Base-by-base conservation (phyloP, 2,797 vertebrate genomes). In the Cichlasoma orientale region DNA sequence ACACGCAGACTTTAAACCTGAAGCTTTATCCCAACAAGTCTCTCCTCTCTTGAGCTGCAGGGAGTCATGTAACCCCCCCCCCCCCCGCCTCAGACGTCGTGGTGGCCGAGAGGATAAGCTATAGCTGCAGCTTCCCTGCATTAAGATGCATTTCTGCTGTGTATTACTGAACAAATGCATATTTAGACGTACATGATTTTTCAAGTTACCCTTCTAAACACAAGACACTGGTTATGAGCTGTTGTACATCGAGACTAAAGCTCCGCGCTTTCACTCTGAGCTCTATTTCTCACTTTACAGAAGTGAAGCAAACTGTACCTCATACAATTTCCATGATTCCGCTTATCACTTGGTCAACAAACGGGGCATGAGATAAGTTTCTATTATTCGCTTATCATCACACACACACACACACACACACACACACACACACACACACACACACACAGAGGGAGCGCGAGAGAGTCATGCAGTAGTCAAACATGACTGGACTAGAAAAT, bases 281-380 rank as follows among this genome's bases (percentile, higher is more conserved):
- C 77, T 70, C 70, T 85, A 44, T 53, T 74, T 81, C 53, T 56
- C 25, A 38, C 54, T 73, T 69, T 63, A 47, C 58, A 52, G 82
- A 56, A 27, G 21, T 66, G 52, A 77, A 80, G 85, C 82, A 72
- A 78, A 69, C 61, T 47, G 21, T 14, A 27, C 27, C 63, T 72
- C 75, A 33, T 57, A 53, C 6, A 29, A 74, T 74, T 80, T 81
- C 56, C 73, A 78, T 82, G 79, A 89, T 87, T 90, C 69, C 29
- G 57, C 80, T 91, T 85, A 88, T 92, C 88, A 9, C 72, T 91
- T 31, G 78, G 86, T 91, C 88, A 91, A 91, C 91, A 89, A 68
- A 23, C 59, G 6, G 47, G 56, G 77, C 29, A 76, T 76, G 81
- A 84, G 77, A 88, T 71, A 86, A 70, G 84, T 90, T 89, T 80